A percentile compares a stretch with the other conserved stretches of the same genome.
phyloP scores from a whole-genome alignment of 1,140 invertebrate species.

The Aphidius gifuensis region DNA sequence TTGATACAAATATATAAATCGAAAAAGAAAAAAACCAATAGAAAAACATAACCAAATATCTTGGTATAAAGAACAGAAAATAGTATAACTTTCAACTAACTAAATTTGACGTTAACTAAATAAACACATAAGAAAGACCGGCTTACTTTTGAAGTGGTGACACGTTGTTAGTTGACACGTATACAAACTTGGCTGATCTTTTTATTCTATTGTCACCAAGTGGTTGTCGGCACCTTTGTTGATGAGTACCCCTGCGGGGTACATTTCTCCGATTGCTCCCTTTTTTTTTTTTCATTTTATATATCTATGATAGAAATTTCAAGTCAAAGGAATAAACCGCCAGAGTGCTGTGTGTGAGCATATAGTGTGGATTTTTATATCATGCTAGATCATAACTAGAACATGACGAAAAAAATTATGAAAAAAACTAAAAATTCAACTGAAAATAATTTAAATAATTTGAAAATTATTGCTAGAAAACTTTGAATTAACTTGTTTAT shows the following conservation, averaged over 20 bases:
- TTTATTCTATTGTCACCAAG: constrained; percentile 33
- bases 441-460: too few relatives aligned
- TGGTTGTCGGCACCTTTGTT: constrained; percentile 36
- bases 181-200: constrained; percentile 20
- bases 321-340: too few relatives aligned
- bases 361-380: too few relatives aligned
- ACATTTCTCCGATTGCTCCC: constrained; percentile 5
- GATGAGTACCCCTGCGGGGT: not conserved
- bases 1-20: constrained; percentile 32
- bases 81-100: constrained; percentile 28
- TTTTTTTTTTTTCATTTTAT: not conserved
- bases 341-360: too few relatives aligned
- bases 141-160: constrained; percentile 52
- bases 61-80: constrained; percentile 4
- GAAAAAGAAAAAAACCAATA: constrained; percentile 24
- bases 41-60: not conserved
- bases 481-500: too few relatives aligned
- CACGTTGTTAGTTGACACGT: constrained; percentile 32
- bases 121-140: constrained; percentile 48
- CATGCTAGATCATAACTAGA: too few relatives aligned
- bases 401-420: too few relatives aligned
- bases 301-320: not conserved
- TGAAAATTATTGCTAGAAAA: too few relatives aligned
- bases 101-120: constrained; percentile 56
- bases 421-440: too few relatives aligned